Percentiles rank a stretch among this genome's conserved stretches.
These are phyloP conservation scores for Atherinomorus stipes DNA, from an alignment of 2,113 vertebrate species.

Conservation along the genomic window DNA sequence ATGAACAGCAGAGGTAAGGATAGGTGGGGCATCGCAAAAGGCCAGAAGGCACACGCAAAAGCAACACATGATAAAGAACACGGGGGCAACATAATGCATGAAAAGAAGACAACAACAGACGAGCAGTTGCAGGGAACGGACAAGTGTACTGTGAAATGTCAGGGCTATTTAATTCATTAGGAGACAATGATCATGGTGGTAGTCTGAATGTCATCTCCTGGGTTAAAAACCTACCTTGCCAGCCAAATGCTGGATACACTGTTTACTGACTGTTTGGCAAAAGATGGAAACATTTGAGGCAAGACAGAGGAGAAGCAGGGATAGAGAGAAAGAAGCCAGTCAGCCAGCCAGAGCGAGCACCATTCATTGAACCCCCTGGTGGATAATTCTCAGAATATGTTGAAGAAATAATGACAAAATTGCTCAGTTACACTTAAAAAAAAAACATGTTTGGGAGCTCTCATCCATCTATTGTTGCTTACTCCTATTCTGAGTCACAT, in stretches of 20 bases:
- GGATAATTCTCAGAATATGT: constrained; percentile 43
- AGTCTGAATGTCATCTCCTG: constrained; percentile 78
- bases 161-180: constrained; percentile 80
- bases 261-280: constrained; percentile 64
- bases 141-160: constrained; percentile 76
- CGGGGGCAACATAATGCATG: constrained; percentile 48
- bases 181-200: constrained; percentile 70
- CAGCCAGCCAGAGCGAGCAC: constrained; percentile 35
- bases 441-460: constrained; percentile 38
- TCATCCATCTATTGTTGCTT: constrained; percentile 26
- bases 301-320: constrained; percentile 38
- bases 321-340: constrained; percentile 32
- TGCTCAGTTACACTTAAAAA: constrained; percentile 63
- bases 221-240: constrained; percentile 70
- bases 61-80: constrained; percentile 36
- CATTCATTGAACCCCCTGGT: constrained; percentile 27
- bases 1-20: constrained; percentile 13
- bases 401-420: constrained; percentile 43
- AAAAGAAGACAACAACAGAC: constrained; percentile 51
- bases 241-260: constrained; percentile 50
- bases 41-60: constrained; percentile 48
- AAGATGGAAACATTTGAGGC: constrained; percentile 54
- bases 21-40: constrained; percentile 3
- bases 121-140: constrained; percentile 70
- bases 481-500: constrained; percentile 39